Evolutionary conservation across 2,797 vertebrate genomes (phyloP), one percentile per base, ranked within the genome.

Genomic region (Urosaurus nigricauda): DNA sequence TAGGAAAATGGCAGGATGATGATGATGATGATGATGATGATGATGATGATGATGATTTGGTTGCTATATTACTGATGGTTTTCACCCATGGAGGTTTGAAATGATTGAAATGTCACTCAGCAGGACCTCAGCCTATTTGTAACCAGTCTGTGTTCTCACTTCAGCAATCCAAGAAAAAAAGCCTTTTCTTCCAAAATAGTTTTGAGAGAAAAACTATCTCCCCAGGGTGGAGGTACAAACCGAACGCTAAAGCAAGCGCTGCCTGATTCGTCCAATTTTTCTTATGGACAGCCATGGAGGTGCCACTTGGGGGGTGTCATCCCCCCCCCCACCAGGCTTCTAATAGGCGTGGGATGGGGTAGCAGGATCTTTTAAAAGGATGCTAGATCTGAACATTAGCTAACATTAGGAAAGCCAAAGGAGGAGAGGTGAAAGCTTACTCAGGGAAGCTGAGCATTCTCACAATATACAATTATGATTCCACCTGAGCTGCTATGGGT

Each of bases 21-120:
- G 11, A 65, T 29, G 65, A 68, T 32, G 11, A 65, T 65, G 63
- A 65, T 65, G 21, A 65, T 65, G 63, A 65, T 65, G 24, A 63
- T 65, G 21, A 65, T 29, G 63, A 65, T 65, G 63, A 65, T 29
- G 24, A 63, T 63, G 7, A 51, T 51, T 51, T 51, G 47, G 56
- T 92, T 94, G 89, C 90, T 89, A 89, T 89, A 88, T 29, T 92
- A 92, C 92, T 40, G 63, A 43, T 51, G 81, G 74, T n/a, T 92
- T 94, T 85, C 37, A n/a, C 91, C 91, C 71, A 47, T 87, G 40
- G 87, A 79, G 68, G 60, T 88, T 68, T 0, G 6, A 43, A 91
- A 92, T 89, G 82, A 93, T 92, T 90, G 89, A 91, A 93, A 90
- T 74, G 85, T 81, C 87, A 77, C 73, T 80, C 93, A 71, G 77